Evolutionary conservation across 1,140 invertebrate genomes (phyloP).

Genomic region (Drosophila insularis): DNA sequence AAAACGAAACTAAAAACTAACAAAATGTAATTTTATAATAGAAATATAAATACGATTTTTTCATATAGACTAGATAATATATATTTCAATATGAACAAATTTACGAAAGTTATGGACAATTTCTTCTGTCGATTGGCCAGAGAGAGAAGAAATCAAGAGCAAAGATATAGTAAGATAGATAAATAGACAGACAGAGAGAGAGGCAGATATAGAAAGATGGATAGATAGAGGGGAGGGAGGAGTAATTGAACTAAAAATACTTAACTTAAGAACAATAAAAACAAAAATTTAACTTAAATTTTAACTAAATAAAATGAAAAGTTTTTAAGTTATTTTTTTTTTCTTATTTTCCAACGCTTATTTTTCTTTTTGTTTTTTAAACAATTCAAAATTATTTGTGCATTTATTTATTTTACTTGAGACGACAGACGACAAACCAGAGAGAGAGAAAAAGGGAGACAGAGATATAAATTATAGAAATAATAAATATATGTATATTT

Average conservation of each 20-base stretch:
- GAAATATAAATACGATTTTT: not conserved
- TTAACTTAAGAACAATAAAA: conserved; percentile 32
- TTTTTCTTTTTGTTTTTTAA: not conserved
- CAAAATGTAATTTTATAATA: conserved; percentile 27
- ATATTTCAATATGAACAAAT: conserved; percentile 26
- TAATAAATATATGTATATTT: conserved; percentile 10
- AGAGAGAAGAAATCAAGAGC: conserved; percentile 3
- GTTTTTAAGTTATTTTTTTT: conserved; percentile 33
- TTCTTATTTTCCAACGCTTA: conserved; percentile 40
- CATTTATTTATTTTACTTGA: conserved; percentile 63
- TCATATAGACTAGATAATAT: conserved; percentile 14
- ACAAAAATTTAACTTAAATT: conserved; percentile 17
- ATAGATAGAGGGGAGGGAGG: not conserved
- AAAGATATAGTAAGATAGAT: not conserved
- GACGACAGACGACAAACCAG: conserved; percentile 39
- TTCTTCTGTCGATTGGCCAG: conserved; percentile 36
- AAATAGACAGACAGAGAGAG: not conserved
- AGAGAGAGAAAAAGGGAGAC: not conserved
- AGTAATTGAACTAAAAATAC: conserved; percentile 34
- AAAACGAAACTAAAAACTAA: conserved; percentile 44
- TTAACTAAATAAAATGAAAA: conserved; percentile 30
- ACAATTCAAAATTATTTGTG: conserved; percentile 54
- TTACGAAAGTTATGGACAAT: conserved; percentile 26
- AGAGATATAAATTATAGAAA: conserved; percentile 22
- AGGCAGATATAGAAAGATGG: not conserved